A percentile compares a stretch with the other conserved stretches of the same genome.
phyloP scores from a whole-genome alignment of 2,113 vertebrate genomes.

The Ibidorhyncha struthersii region DNA sequence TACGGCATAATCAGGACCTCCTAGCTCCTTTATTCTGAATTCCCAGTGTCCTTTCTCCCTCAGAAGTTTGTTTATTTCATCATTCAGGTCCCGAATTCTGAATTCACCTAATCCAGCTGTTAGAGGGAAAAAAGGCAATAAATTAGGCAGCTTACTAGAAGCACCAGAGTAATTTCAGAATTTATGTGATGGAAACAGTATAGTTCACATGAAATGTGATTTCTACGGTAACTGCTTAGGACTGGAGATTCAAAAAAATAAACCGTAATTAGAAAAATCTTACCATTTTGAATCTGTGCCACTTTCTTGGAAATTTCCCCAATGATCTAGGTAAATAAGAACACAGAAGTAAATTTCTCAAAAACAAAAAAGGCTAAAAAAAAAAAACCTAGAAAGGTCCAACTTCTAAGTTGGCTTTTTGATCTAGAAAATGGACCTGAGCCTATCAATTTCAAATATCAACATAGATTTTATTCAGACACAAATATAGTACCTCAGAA shows the following conservation, averaged over 20 bases:
- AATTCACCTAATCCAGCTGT: constrained; percentile 96
- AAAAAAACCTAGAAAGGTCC: neutral
- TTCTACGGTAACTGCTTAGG: neutral
- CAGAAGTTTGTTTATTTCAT: constrained; percentile 98
- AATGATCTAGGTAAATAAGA: constrained; percentile 85
- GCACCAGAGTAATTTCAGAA: neutral
- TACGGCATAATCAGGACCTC: constrained; percentile 92
- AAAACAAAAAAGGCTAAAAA: neutral
- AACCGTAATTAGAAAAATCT: constrained; percentile 23
- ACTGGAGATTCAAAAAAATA: neutral
- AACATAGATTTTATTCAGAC: neutral
- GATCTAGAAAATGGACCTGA: neutral
- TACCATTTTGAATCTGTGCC: constrained; percentile 98
- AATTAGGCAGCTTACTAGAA: neutral
- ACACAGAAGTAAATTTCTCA: neutral
- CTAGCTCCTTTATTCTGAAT: constrained; percentile 91
- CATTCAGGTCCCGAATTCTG: constrained; percentile 93
- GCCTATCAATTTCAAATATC: neutral
- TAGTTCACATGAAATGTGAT: neutral
- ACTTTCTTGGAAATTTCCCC: constrained; percentile 98
- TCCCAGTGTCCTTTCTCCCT: constrained; percentile 98
- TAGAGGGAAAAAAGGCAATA: neutral
- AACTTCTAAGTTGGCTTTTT: neutral
- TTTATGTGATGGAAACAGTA: neutral
- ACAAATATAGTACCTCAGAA: neutral